A percentile compares a stretch with the other conserved stretches of the same genome.
These are phyloP conservation scores for Merodon equestris DNA, from an alignment of 2,888 invertebrate species.

Conservation along the genomic window DNA sequence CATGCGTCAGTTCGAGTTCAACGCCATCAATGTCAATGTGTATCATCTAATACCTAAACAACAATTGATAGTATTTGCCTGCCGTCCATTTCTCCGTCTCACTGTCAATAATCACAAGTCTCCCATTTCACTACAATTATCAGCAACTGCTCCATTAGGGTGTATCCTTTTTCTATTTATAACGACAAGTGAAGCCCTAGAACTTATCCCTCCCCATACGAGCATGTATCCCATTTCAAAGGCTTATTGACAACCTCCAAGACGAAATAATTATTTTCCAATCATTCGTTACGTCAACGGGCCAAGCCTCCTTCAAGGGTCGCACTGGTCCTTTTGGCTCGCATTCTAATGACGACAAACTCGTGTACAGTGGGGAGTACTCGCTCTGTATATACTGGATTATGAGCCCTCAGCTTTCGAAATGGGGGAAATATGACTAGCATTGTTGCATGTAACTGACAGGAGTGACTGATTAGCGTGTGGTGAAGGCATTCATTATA, in stretches of 20 bases:
- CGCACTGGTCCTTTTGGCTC: no score
- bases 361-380: not conserved
- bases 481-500: not conserved
- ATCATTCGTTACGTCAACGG: slow-evolving; percentile 37
- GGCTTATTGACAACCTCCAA: slow-evolving; percentile 33
- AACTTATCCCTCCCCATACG: slow-evolving; percentile 8
- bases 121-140: no score
- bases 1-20: no score
- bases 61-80: no score
- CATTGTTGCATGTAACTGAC: slow-evolving; percentile 28
- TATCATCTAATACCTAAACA: no score
- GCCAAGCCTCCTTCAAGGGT: slow-evolving; percentile 42
- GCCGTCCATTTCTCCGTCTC: no score
- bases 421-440: slow-evolving; percentile 33
- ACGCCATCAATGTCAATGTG: no score
- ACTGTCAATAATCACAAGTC: no score
- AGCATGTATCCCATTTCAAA: slow-evolving; percentile 19
- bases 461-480: slow-evolving; percentile 37
- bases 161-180: slow-evolving; percentile 17
- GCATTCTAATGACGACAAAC: not conserved
- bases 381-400: no score
- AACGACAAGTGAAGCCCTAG: slow-evolving; percentile 28
- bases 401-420: no score
- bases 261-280: slow-evolving; percentile 42
- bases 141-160: no score